These are phyloP conservation scores for Phoxinus phoxinus DNA, from an alignment of 2,113 vertebrate species.

Conservation along the genomic window DNA sequence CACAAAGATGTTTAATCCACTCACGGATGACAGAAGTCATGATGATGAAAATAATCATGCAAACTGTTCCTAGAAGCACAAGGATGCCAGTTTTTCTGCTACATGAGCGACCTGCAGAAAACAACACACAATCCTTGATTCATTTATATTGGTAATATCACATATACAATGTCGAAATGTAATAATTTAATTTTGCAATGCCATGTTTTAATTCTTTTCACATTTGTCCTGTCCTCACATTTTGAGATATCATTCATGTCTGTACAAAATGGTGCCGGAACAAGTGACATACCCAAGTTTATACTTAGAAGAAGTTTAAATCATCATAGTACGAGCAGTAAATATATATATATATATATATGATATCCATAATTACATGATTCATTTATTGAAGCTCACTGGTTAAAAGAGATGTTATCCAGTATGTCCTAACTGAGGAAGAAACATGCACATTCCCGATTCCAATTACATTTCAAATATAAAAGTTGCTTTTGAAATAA, in stretches of 20 bases:
- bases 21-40: slow-evolving; percentile 14
- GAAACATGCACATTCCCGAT: neutral
- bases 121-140: neutral
- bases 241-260: no score
- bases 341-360: neutral
- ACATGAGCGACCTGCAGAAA: neutral
- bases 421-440: neutral
- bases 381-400: neutral
- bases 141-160: neutral
- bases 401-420: neutral
- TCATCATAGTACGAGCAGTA: neutral
- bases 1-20: neutral
- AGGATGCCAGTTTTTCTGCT: neutral
- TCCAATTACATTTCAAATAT: neutral
- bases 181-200: neutral
- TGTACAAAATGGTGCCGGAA: no score
- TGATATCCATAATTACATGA: neutral
- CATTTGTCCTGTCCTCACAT: no score
- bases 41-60: neutral
- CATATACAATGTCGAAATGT: neutral
- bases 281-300: no score
- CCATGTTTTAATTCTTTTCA: neutral
- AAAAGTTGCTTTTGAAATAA: neutral
- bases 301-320: no score
- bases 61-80: neutral